Evolutionary conservation across 37 sponge, comb jelly and placozoan genomes (phyloP).

Genomic region (Chondrilla cf. caribensis): DNA sequence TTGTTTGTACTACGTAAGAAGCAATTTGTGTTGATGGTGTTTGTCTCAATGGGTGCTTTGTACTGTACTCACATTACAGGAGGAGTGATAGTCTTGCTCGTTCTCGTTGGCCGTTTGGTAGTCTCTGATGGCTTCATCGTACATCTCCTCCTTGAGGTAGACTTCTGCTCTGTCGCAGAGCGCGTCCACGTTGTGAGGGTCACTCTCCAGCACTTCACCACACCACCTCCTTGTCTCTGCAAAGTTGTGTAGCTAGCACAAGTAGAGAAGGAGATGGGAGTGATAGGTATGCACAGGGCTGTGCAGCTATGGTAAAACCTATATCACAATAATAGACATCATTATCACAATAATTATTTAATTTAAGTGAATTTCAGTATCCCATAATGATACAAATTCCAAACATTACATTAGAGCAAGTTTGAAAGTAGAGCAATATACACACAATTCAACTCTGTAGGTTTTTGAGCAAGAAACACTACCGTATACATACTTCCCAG

Average conservation of each 20-base stretch:
- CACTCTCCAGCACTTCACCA: constrained; percentile 65
- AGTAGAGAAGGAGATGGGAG: not conserved
- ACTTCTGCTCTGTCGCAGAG: constrained; percentile 91
- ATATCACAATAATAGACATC: not conserved
- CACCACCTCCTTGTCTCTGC: constrained; percentile 70
- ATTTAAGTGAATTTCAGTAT: no score
- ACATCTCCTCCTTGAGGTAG: constrained; percentile 81
- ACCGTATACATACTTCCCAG: no score
- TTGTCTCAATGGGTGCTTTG: no score
- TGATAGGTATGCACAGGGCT: not conserved
- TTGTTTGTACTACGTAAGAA: no score
- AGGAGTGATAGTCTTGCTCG: constrained; percentile 33
- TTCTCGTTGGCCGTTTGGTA: constrained; percentile 81
- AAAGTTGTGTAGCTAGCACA: constrained; percentile 33
- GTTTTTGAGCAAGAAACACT: no score
- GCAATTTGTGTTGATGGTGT: no score
- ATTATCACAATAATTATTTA: not conserved
- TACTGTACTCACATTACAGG: constrained; percentile 19
- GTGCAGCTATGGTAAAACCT: no score
- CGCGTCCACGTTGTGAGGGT: constrained; percentile 74
- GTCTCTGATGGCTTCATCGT: constrained; percentile 85
- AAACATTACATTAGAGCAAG: no score
- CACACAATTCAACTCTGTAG: no score
- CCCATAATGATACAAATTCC: no score
- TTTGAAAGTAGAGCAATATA: no score